Evolutionary conservation across 2,888 invertebrate species (phyloP).

Genomic region (Conchocele bisecta): DNA sequence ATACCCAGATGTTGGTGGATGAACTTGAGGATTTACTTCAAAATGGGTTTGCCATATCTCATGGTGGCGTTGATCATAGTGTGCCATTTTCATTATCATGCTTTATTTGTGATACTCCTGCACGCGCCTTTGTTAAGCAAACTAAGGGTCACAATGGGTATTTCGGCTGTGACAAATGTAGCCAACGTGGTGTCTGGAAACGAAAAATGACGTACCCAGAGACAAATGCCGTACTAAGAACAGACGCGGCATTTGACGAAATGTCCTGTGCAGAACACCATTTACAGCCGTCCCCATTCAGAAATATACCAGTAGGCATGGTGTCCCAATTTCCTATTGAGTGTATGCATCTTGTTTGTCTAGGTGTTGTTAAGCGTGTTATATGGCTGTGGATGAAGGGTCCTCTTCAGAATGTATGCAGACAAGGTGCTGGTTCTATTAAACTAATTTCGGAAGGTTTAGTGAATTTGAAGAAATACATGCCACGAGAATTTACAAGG

Average conservation of each 20-base stretch:
- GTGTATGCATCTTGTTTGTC: conserved; percentile 75
- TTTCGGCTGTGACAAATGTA: conserved; percentile 35
- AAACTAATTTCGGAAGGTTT: background rate
- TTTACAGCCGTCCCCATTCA: conserved; percentile 41
- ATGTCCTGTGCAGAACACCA: conserved; percentile 59
- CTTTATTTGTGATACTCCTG: conserved; percentile 71
- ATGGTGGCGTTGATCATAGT: background rate
- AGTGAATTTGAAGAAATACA: conserved; percentile 1
- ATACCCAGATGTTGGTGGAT: conserved; percentile 28
- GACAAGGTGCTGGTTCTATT: background rate
- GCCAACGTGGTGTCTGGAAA: conserved; percentile 8
- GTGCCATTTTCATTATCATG: conserved; percentile 16
- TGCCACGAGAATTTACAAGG: conserved; percentile 3
- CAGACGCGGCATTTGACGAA: conserved; percentile 48
- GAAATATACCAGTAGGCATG: conserved; percentile 55
- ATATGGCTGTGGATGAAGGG: conserved; percentile 69
- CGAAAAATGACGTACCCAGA: conserved; percentile 54
- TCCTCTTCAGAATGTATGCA: conserved; percentile 8
- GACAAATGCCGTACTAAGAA: conserved; percentile 38
- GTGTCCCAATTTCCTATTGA: conserved; percentile 70
- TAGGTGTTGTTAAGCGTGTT: conserved; percentile 72
- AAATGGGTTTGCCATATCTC: conserved; percentile 4
- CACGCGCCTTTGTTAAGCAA: conserved; percentile 60
- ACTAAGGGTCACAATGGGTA: conserved; percentile 28
- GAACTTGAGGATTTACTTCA: conserved; percentile 15